Evolutionary conservation across 2,888 invertebrate genomes (phyloP), one percentile per base, ranked within the genome.

Genomic region (Trichopoda pennipes): DNA sequence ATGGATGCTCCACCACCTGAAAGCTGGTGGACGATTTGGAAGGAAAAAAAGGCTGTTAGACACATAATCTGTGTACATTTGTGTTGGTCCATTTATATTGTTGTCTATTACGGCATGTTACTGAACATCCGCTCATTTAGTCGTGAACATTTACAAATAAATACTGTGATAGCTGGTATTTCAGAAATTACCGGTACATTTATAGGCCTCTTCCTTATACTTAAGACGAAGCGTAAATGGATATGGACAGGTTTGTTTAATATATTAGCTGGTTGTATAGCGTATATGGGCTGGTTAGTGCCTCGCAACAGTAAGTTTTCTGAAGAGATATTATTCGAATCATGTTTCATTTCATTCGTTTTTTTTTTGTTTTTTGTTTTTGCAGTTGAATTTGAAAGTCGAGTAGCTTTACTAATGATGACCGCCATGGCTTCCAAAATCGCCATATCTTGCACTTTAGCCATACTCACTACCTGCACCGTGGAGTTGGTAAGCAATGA

Each of bases 71-170:
- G 90, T 83, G 91, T 91, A 6, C 91, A 91, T 83, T 81, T 91
- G 35, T 87, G 89, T 55, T 92, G 91, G 91, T 89, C 91, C 61
- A 87, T 91, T 42, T 91, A 91, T 80, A 91, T 91, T 58, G 89
- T 90, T n/a, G 89, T 90, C 73, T 92, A 92, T 86, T 92, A 92
- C 79, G 92, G 92, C 72, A 91, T 91, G 88, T 86, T 92, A 35
- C 86, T 92, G 3, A 92, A 92, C 81, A 92, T 92, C 32, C 90
- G 92, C 53, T 90, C 91, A 23, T 91, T 92, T 78, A 91, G 92
- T 80, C 89, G 92, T 9, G 90, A 91, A 42, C 90, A 92, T 85
- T 86, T 92, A 28, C 90, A 89, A 77, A 86, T 91, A 9, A 92
- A 91, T 78, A 92, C 92, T 35, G 90, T 88, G 7, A 85, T 92